Percentiles rank a stretch among this genome's conserved stretches.
These are phyloP conservation scores for Fopius arisanus DNA, from an alignment of 1,140 invertebrate genomes.

Conservation along the genomic window DNA sequence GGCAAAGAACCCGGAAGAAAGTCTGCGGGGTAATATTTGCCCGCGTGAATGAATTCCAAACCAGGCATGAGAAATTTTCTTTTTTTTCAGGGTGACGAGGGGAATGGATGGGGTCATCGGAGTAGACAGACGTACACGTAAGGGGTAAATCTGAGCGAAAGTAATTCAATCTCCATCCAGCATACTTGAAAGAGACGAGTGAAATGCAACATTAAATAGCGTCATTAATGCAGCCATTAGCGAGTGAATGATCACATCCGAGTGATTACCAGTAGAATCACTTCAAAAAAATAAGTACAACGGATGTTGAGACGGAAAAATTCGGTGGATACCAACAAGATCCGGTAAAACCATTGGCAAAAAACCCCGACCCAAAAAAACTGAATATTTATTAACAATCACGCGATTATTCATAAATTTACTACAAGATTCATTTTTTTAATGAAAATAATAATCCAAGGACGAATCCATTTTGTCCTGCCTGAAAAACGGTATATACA, in stretches of 20 bases:
- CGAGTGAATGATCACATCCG: background rate
- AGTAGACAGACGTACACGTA: constrained; percentile 3
- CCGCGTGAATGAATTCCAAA: constrained; percentile 32
- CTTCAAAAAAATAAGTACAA: background rate
- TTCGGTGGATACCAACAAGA: too few relatives aligned
- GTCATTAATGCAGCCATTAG: background rate
- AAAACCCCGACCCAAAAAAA: too few relatives aligned
- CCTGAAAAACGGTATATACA: too few relatives aligned
- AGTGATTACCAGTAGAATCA: background rate
- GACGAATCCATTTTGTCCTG: too few relatives aligned
- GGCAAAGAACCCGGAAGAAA: constrained; percentile 32
- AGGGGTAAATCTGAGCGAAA: constrained; percentile 12
- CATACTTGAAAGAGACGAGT: background rate
- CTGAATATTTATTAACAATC: too few relatives aligned
- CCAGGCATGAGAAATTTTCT: constrained; percentile 28
- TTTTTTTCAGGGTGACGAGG: constrained; percentile 8
- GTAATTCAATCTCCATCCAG: constrained; percentile 1
- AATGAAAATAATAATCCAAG: too few relatives aligned
- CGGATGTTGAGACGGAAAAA: background rate
- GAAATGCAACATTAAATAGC: background rate
- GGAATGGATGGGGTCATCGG: background rate
- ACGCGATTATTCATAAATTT: too few relatives aligned
- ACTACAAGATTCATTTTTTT: too few relatives aligned
- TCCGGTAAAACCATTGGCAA: too few relatives aligned
- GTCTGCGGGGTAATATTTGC: constrained; percentile 22